Evolutionary conservation across 2,113 vertebrate genomes (phyloP).

Genomic region (Mesembrinibis cayennensis): DNA sequence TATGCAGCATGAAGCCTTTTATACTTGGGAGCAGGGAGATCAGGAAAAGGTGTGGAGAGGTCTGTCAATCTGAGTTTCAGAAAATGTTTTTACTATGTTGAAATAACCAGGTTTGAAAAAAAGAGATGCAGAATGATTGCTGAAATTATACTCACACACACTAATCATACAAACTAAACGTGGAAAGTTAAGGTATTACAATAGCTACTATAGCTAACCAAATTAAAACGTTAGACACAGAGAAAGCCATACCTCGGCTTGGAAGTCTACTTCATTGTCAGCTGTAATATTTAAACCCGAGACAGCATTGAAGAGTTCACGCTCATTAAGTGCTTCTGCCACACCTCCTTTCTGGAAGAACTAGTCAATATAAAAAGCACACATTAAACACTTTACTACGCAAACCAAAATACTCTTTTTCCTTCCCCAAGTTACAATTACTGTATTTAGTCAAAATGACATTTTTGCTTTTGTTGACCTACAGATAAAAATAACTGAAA

Average conservation of each 20-base stretch:
- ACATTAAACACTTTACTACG: neutral
- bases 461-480: neutral
- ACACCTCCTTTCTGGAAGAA: slow-evolving; percentile 95
- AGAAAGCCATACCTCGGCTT: slow-evolving; percentile 81
- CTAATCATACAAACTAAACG: neutral
- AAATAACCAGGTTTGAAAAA: neutral
- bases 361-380: slow-evolving; percentile 65
- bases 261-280: slow-evolving; percentile 89
- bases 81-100: neutral
- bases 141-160: neutral
- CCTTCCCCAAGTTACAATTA: neutral
- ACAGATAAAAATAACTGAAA: neutral
- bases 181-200: neutral
- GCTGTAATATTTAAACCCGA: slow-evolving; percentile 84
- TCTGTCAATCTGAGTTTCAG: neutral
- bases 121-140: neutral
- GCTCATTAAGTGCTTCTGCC: slow-evolving; percentile 81
- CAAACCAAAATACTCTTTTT: neutral
- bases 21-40: neutral
- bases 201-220: neutral
- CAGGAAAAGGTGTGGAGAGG: neutral
- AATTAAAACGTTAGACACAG: neutral
- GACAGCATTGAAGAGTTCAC: slow-evolving; percentile 92
- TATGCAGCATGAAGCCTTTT: neutral
- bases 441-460: neutral